Base-by-base conservation (phyloP, 1,140 invertebrate species). In the Drosophila simulans region DNA sequence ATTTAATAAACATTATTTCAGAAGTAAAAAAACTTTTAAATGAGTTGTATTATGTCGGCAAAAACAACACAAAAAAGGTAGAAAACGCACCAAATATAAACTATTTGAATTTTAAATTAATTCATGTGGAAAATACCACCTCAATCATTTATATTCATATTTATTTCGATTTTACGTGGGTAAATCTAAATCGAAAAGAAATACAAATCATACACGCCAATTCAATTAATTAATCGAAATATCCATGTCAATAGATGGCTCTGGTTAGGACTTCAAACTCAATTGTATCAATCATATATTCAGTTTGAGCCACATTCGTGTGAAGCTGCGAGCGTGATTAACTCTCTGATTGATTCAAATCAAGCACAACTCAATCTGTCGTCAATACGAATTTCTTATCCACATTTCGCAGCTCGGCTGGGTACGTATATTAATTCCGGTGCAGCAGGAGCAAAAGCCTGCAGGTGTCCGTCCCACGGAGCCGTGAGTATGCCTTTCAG, bases 321-420 rank as follows among this genome's bases (percentile, higher is more conserved):
- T 22, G n/a, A 3, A 42, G 4, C 40, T 48, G 15, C 20, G 4
- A 10, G 5, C 37, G 7, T 49, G 42, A 69, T 49, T 49, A 57
- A 70, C 25, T 13, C 51, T 49, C 34, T 68, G 64, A 69, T 56
- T 46, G 51, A 56, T 42, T 49, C 43, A 70, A 70, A 70, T 69
- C 51, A 70, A 56, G 42, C 51, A 56, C 51, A 66, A 42, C 54
- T 65, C 60, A 75, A 75, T 75, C 48, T 62, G 42, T 31, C 54
- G 20, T 13, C 60, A 53, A 57, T 58, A 17, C 54, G 35, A 42
- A 53, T 58, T 66, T 57, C 60, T 42, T 58, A 35, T 53, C 49
- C 40, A 17, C 71, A 40, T 22, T 70, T 12, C 37, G 5, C 55
- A 54, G 31, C 43, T 37, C 5, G 27, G 7, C 10, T 12, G 20